Evolutionary conservation across 2,113 vertebrate genomes (phyloP), one percentile per base, ranked within the genome.

Genomic region (Forbesichthys papilliferus): DNA sequence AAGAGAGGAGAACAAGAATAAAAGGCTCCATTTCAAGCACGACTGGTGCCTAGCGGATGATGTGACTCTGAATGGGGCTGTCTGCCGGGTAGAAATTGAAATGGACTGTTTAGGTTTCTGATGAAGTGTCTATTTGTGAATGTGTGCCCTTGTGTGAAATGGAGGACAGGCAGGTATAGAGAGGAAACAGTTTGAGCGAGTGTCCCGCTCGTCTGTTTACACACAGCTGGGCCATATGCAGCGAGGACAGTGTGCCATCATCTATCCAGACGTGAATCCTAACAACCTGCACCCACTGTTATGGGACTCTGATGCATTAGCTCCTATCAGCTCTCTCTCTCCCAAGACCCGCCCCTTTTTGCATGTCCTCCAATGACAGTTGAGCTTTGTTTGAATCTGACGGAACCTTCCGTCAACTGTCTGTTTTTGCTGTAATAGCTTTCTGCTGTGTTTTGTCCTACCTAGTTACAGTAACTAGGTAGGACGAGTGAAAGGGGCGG

Each of bases 11-110:
- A 79, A 71, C 10, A 10, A 59, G 71, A 62, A 66, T 72, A 85
- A 77, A 49, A 5, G 74, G 76, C 81, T 81, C 69, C 69, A 83
- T 87, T 86, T 86, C 81, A 84, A 83, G 84, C 73, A 61, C 79
- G 79, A 14, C 67, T 79, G 78, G 60, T 80, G 72, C 81, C 8
- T 27, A 53, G 61, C 59, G 46, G 62, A 83, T 79, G 75, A 79
- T 77, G 74, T 75, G 79, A 81, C 80, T 84, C 70, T 73, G 64
- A 48, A 61, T 33, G 14, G 33, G 66, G 71, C 74, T 80, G 74
- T 70, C 65, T 61, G 52, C 7, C 8, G 52, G 73, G 72, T 64
- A 74, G 75, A 71, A 42, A 58, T 53, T 62, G 75, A 71, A 62
- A 75, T 61, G 60, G 4, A 62, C 33, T 33, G 10, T 34, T 33